phyloP scores from a whole-genome alignment of 2,113 vertebrate species.

The Trogon melanurus region DNA sequence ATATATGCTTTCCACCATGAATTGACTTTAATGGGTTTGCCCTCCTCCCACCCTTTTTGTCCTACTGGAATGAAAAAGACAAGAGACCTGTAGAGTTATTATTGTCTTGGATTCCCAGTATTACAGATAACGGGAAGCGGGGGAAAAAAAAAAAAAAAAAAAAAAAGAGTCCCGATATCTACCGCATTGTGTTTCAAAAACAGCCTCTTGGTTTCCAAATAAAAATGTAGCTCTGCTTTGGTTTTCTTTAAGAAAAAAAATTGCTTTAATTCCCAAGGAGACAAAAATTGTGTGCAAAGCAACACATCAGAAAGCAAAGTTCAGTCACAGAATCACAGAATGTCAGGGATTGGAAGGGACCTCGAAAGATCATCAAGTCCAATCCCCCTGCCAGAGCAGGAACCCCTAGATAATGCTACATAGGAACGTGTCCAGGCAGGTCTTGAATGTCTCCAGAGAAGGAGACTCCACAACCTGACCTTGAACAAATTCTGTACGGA shows the following conservation, averaged over 20 bases:
- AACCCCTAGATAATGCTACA: too few relatives aligned
- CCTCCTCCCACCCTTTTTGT: background rate
- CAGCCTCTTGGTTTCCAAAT: background rate
- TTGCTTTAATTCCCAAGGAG: background rate
- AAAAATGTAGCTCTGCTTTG: background rate
- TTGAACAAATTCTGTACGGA: slow-evolving; percentile 1
- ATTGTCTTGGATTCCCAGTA: background rate
- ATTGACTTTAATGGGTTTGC: background rate
- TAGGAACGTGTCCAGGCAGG: too few relatives aligned
- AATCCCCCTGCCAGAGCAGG: too few relatives aligned
- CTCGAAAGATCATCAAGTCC: too few relatives aligned
- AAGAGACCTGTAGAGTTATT: background rate
- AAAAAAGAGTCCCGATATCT: background rate
- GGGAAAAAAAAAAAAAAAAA: slow-evolving; percentile 20
- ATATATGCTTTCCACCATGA: background rate
- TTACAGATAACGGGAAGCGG: background rate
- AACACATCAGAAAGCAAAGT: background rate
- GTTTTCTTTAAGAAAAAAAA: background rate
- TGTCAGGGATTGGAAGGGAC: too few relatives aligned
- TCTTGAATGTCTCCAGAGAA: too few relatives aligned
- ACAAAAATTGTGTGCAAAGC: background rate
- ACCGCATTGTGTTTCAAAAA: background rate
- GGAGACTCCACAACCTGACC: too few relatives aligned
- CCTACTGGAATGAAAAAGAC: background rate
- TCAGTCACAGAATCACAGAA: too few relatives aligned